A percentile compares a stretch with the other conserved stretches of the same genome.
phyloP scores from a whole-genome alignment of 2,888 invertebrate species.

The Hyalella azteca region DNA sequence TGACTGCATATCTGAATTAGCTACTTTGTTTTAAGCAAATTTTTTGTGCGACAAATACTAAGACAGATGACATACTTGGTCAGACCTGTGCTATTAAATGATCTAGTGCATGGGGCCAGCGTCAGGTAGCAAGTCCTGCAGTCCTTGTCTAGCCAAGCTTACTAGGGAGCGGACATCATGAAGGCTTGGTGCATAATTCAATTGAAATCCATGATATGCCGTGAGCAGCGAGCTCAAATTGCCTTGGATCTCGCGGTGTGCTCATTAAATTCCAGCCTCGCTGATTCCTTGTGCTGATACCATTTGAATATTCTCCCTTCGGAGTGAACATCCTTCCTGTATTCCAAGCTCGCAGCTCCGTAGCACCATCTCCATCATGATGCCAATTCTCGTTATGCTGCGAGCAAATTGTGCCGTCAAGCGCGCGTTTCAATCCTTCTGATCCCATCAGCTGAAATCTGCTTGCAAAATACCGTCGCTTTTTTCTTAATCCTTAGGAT shows the following conservation, averaged over 20 bases:
- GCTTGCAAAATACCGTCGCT: constrained; percentile 18
- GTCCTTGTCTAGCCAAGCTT: no score
- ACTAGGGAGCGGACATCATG: no score
- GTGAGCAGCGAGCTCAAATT: no score
- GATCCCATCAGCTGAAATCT: constrained; percentile 36
- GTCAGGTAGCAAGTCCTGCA: no score
- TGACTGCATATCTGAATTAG: no score
- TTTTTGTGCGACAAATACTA: no score
- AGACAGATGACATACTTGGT: no score
- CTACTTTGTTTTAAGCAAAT: no score
- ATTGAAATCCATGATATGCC: no score
- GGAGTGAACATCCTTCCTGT: background rate
- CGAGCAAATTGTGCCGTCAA: constrained; percentile 22
- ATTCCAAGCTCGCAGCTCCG: background rate
- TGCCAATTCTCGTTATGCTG: constrained; percentile 27
- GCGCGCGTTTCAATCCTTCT: constrained; percentile 33
- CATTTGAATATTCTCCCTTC: constrained; percentile 26
- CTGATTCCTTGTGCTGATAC: constrained; percentile 17
- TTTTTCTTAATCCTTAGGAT: background rate
- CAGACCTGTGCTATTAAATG: no score
- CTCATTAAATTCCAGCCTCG: constrained; percentile 18
- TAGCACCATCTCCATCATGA: background rate
- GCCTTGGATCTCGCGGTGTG: background rate
- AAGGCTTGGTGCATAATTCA: no score
- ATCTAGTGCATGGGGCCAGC: no score